Evolutionary conservation across 2,888 invertebrate genomes (phyloP).

Genomic region (Trachelus tabidus): DNA sequence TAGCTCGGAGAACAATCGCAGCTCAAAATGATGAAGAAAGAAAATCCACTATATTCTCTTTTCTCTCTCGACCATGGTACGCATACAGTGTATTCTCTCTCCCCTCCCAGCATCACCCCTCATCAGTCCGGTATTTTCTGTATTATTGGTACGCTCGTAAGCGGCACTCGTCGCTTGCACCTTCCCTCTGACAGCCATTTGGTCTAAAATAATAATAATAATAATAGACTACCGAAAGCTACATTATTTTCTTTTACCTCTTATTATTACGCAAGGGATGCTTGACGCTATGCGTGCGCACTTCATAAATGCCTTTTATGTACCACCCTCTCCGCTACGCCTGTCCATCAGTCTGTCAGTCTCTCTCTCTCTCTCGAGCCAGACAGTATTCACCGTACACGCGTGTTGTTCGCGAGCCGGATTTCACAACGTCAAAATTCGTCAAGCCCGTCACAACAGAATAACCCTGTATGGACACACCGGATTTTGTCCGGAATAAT

Average conservation of each 20-base stretch:
- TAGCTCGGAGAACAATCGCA: not conserved
- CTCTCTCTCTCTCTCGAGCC: not conserved
- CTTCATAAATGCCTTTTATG: not conserved
- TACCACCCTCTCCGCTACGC: not conserved
- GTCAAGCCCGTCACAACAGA: conserved; percentile 54
- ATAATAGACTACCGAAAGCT: not conserved
- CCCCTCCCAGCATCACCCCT: not conserved
- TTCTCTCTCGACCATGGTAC: not conserved
- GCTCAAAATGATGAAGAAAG: not conserved
- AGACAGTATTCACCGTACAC: not conserved
- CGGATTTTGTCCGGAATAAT: not conserved
- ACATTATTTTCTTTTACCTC: not conserved
- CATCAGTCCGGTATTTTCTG: not conserved
- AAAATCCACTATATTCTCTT: not conserved
- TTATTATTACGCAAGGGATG: not conserved
- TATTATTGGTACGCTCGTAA: not conserved
- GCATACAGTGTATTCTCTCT: not conserved
- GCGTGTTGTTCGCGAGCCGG: not conserved
- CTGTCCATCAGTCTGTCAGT: not conserved
- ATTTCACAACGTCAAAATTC: conserved; percentile 47
- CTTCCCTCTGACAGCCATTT: not conserved
- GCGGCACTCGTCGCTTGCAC: not conserved
- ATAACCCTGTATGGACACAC: not conserved
- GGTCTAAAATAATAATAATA: not conserved
- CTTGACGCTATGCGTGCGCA: not conserved